These are phyloP conservation scores for Paragorgia papillata DNA, from an alignment of 92 coral and sea anemone species.

Conservation along the genomic window DNA sequence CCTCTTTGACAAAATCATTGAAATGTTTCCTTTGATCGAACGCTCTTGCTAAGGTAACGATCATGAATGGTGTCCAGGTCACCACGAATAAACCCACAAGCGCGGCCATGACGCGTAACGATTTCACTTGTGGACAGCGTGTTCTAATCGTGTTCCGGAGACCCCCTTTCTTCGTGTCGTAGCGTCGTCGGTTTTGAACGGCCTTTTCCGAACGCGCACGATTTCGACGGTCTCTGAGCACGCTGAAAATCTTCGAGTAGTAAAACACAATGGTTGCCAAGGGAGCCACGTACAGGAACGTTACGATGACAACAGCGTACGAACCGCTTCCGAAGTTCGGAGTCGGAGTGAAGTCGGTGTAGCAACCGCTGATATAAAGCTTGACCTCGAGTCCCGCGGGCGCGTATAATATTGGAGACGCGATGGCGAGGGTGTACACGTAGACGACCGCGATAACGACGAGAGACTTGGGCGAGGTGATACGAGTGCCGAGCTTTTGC, in stretches of 20 bases:
- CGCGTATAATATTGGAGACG: slow-evolving; percentile 69
- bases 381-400: slow-evolving; percentile 69
- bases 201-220: background rate
- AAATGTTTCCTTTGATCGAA: slow-evolving; percentile 56
- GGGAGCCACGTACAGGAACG: slow-evolving; percentile 73
- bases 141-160: slow-evolving; percentile 48
- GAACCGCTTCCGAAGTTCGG: slow-evolving; percentile 43
- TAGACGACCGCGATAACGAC: slow-evolving; percentile 63
- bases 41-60: slow-evolving; percentile 59
- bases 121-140: slow-evolving; percentile 69
- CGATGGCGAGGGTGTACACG: slow-evolving; percentile 67
- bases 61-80: slow-evolving; percentile 82
- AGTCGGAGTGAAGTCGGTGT: slow-evolving; percentile 55
- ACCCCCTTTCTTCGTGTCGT: slow-evolving; percentile 22
- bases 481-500: slow-evolving; percentile 66
- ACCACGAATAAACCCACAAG: slow-evolving; percentile 69
- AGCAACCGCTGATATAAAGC: slow-evolving; percentile 76
- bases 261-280: slow-evolving; percentile 68
- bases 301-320: slow-evolving; percentile 59
- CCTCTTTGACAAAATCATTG: slow-evolving; percentile 59
- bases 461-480: slow-evolving; percentile 67
- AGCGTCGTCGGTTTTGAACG: slow-evolving; percentile 12
- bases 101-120: slow-evolving; percentile 75
- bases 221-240: slow-evolving; percentile 64
- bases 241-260: slow-evolving; percentile 69